These are phyloP conservation scores for Cataglyphis altisquamis DNA, from an alignment of 2,888 invertebrate species.

Conservation along the genomic window DNA sequence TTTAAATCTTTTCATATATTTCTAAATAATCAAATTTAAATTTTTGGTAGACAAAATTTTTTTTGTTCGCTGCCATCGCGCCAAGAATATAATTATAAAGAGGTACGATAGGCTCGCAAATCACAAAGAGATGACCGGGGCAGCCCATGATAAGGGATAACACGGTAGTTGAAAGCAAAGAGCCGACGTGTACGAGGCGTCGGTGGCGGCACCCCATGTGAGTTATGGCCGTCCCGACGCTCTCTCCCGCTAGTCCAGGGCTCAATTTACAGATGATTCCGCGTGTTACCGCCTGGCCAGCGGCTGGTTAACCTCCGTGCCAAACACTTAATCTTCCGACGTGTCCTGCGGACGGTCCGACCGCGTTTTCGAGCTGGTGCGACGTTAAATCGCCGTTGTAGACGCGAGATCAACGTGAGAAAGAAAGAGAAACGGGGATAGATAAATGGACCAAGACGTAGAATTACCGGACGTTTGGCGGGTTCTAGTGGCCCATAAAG, in stretches of 20 bases:
- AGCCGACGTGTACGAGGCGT: conserved; percentile 69
- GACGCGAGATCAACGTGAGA: conserved; percentile 53
- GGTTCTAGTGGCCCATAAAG: conserved; percentile 83
- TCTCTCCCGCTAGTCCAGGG: conserved; percentile 86
- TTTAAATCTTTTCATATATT: conserved; percentile 9
- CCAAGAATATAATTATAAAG: conserved; percentile 42
- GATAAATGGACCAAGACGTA: conserved; percentile 66
- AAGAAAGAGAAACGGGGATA: conserved; percentile 47
- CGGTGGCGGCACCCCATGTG: conserved; percentile 85
- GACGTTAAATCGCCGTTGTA: conserved; percentile 77
- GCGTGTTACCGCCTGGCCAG: conserved; percentile 87
- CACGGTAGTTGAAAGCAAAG: conserved; percentile 67
- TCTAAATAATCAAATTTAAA: conserved; percentile 4
- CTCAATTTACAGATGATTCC: conserved; percentile 89
- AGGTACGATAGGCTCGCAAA: conserved; percentile 53
- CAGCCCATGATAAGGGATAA: conserved; percentile 66
- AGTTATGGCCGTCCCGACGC: conserved; percentile 87
- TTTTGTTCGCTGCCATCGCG: background rate
- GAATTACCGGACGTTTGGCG: conserved; percentile 60
- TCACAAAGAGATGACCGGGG: conserved; percentile 55
- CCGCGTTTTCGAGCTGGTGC: conserved; percentile 71
- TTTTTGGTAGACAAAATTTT: background rate
- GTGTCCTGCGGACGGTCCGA: conserved; percentile 73
- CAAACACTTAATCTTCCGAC: conserved; percentile 86
- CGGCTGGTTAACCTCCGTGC: conserved; percentile 86